These are phyloP conservation scores for Buphagus erythrorhynchus DNA, from an alignment of 2,797 vertebrate species.

Conservation along the genomic window DNA sequence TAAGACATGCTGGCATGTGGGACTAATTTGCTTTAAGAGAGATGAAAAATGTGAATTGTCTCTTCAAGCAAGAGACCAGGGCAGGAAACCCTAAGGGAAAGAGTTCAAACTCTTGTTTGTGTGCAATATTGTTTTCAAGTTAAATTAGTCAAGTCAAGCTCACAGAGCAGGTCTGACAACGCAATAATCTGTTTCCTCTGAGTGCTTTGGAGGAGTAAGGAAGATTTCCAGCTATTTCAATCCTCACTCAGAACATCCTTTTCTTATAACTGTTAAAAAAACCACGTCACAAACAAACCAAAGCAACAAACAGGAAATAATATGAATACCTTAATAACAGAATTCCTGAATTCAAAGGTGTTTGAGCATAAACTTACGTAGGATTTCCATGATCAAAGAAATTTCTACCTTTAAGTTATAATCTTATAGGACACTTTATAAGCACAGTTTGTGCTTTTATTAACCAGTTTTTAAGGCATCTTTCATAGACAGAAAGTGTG, in stretches of 20 bases:
- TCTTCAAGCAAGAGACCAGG: conserved; percentile 8
- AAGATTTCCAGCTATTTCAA: background rate
- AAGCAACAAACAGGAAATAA: background rate
- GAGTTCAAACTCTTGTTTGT: background rate
- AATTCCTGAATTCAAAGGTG: background rate
- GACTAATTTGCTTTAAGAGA: conserved; percentile 44
- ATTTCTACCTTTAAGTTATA: background rate
- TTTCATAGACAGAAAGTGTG: background rate
- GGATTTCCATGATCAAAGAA: background rate
- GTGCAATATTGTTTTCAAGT: background rate
- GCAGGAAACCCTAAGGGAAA: conserved; percentile 23
- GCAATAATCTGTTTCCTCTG: background rate
- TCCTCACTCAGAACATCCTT: background rate
- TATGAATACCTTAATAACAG: background rate
- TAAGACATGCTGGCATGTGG: conserved; percentile 23
- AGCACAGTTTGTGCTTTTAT: background rate
- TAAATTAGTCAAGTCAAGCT: background rate
- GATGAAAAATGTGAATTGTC: conserved; percentile 24
- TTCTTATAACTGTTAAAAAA: background rate
- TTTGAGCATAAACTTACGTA: background rate
- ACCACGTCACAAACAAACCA: background rate
- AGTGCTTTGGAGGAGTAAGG: background rate
- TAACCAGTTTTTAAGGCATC: background rate
- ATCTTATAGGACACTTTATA: background rate
- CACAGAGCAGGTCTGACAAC: background rate